Evolutionary conservation across 2,888 invertebrate species (phyloP), one percentile per base, ranked within the genome.

Genomic region (Metalampra italica): DNA sequence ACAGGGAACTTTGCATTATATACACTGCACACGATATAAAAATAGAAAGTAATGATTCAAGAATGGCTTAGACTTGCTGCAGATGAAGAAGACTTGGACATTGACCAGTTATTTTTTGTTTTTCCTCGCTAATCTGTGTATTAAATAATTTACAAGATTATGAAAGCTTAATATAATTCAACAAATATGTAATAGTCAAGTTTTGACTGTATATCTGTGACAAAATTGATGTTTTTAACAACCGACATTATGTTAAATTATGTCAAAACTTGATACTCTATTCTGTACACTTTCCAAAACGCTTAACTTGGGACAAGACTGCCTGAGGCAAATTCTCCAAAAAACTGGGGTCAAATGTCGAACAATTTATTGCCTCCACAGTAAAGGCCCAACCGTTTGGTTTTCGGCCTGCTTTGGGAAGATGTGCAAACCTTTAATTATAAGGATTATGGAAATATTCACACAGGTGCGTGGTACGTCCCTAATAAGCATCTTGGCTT

Each of bases 351-450:
- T 89, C 89, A 89, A 88, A 89, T 82, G 89, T 89, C 89, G 89
- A 89, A 81, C 77, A 85, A 89, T 89, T 89, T 89, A 89, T 89
- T 78, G 86, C 86, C 86, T 78, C 86, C 68, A 77, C 86, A 80
- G 83, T 82, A 75, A 80, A 72, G 66, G 71, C 79, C 72, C 78
- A 82, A 82, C 83, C 78, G 82, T 81, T 81, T 80, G 78, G 78
- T 71, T 66, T 76, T 69, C 71, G 73, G 74, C 68, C 69, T 70
- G 68, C 82, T 86, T 88, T 85, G 86, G 85, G 83, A 81, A 84
- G 71, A 83, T 84, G 80, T 80, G 87, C 89, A 77, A 87, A 88
- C 89, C 89, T 82, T 82, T 89, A 89, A 89, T 89, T 89, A 89
- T 79, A 78, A 73, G 82, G 86, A 85, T 86, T 87, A 87, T 86